phyloP scores from a whole-genome alignment of 2,888 invertebrate genomes.

The Euplexia lucipara region DNA sequence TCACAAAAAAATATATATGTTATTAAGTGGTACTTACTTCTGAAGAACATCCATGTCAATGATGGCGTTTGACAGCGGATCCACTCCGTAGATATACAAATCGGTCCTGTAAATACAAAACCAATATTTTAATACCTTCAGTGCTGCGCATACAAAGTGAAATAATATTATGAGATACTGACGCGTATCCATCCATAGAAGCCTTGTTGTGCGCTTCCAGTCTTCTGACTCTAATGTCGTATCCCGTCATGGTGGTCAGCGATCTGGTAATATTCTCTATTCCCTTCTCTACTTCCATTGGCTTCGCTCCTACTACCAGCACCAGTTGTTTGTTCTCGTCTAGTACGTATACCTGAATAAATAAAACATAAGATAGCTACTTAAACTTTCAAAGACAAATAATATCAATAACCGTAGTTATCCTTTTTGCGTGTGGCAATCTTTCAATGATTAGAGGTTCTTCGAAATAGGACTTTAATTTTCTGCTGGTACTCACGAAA shows the following conservation, averaged over 20 bases:
- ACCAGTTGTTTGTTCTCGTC: conserved; percentile 96
- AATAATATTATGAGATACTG: conserved; percentile 76
- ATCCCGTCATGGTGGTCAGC: conserved; percentile 94
- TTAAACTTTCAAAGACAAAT: too few species aligned
- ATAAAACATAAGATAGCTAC: background rate
- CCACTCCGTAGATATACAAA: conserved; percentile 96
- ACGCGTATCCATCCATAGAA: conserved; percentile 93
- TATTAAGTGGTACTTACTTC: conserved; percentile 91
- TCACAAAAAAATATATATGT: too few species aligned
- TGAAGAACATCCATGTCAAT: conserved; percentile 95
- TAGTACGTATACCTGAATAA: conserved; percentile 93
- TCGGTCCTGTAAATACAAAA: conserved; percentile 93
- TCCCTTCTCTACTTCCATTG: conserved; percentile 94
- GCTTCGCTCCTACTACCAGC: conserved; percentile 94
- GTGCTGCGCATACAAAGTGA: too few species aligned
- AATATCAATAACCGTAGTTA: background rate
- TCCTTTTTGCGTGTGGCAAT: too few species aligned
- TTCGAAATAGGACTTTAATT: too few species aligned
- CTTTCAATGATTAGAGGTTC: too few species aligned
- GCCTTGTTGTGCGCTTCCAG: conserved; percentile 94
- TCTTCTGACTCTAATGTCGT: conserved; percentile 94
- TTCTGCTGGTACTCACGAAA: conserved; percentile 92
- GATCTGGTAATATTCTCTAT: conserved; percentile 93
- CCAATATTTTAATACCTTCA: background rate
- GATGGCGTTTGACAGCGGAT: conserved; percentile 95